Percentiles rank a stretch among this genome's conserved stretches.
These are phyloP conservation scores for Eupithecia abbreviata DNA, from an alignment of 2,888 invertebrate species.

Conservation along the genomic window DNA sequence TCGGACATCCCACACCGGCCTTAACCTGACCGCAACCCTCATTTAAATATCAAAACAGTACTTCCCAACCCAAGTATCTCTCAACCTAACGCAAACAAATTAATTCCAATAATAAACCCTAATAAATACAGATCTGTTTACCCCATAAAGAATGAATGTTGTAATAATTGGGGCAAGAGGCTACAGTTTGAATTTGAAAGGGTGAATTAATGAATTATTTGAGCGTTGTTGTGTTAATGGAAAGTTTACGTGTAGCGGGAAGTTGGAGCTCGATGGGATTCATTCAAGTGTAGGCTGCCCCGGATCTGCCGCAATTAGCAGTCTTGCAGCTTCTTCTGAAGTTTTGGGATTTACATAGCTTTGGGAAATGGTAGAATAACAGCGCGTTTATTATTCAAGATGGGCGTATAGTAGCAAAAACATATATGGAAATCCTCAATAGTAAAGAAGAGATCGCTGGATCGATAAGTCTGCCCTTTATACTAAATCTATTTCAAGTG, in stretches of 20 bases:
- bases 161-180: constrained; percentile 80
- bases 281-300: constrained; percentile 23
- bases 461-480: too few species aligned
- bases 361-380: constrained; percentile 1
- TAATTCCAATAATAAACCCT: constrained; percentile 83
- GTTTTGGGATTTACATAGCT: constrained; percentile 10
- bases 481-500: too few species aligned
- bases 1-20: constrained; percentile 20
- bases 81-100: constrained; percentile 83
- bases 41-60: constrained; percentile 83
- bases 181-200: constrained; percentile 76
- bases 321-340: constrained; percentile 35
- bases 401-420: neutral
- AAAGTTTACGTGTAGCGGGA: constrained; percentile 52
- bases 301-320: constrained; percentile 29
- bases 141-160: constrained; percentile 82
- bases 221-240: constrained; percentile 58
- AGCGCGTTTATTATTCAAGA: neutral
- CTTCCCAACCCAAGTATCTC: constrained; percentile 61
- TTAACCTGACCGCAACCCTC: constrained; percentile 74
- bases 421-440: too few species aligned
- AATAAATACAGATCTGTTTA: constrained; percentile 82
- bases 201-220: constrained; percentile 83
- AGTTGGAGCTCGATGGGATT: constrained; percentile 54
- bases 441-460: too few species aligned